Percentiles rank a stretch among this genome's conserved stretches.
Conservation (phyloP, 2,888 invertebrate species). For the Andrena marginata region DNA sequence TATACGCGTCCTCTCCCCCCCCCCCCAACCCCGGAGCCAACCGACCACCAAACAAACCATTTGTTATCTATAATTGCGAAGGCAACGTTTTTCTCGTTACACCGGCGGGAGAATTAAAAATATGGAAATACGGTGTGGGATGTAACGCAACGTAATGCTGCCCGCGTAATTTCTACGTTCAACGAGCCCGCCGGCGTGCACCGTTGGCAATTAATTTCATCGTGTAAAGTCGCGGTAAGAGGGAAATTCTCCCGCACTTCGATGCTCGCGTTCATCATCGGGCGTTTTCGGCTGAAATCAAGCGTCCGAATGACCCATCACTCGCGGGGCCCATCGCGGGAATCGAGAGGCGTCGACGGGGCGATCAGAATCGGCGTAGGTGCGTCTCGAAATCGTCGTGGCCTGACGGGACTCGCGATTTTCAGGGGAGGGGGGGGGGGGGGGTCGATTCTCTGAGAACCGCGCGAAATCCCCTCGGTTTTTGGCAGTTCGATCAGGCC, state of each 20-base stretch:
- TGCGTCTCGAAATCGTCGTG: slow-evolving; percentile 28
- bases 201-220: slow-evolving; percentile 41
- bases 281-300: background rate
- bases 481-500: slow-evolving; percentile 65
- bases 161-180: slow-evolving; percentile 41
- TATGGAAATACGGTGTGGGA: slow-evolving; percentile 57
- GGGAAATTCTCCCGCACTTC: background rate
- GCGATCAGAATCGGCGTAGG: slow-evolving; percentile 27
- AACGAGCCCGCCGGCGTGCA: slow-evolving; percentile 28
- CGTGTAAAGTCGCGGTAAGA: background rate
- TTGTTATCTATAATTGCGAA: slow-evolving; percentile 72
- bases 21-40: slow-evolving; percentile 32
- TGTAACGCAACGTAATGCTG: slow-evolving; percentile 35
- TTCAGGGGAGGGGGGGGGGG: background rate
- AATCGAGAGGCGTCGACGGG: background rate
- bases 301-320: background rate
- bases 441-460: slow-evolving; percentile 38
- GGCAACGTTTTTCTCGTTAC: slow-evolving; percentile 65
- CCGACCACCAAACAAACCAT: slow-evolving; percentile 69
- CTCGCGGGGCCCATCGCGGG: background rate
- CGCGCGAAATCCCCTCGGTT: background rate
- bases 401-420: slow-evolving; percentile 43
- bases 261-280: background rate
- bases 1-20: slow-evolving; percentile 33
- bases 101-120: slow-evolving; percentile 53